Conservation (phyloP, 2,888 invertebrate species). For the Apodemia mormo region DNA sequence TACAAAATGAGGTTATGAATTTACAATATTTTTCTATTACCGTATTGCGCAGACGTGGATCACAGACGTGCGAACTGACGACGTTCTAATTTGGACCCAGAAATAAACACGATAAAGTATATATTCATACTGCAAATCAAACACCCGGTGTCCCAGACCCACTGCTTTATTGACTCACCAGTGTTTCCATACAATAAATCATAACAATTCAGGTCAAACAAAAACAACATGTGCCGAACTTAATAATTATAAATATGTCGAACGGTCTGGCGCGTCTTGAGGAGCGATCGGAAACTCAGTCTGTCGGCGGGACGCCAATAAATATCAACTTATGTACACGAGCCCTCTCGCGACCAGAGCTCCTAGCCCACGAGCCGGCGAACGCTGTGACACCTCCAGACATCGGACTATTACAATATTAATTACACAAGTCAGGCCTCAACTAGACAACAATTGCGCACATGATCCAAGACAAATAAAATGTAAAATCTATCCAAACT, state of each 20-base stretch:
- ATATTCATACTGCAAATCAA: constrained; percentile 64
- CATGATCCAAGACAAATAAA: constrained; percentile 11
- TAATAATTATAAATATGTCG: constrained; percentile 73
- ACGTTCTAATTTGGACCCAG: constrained; percentile 67
- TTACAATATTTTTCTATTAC: constrained; percentile 70
- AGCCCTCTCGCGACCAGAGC: constrained; percentile 59
- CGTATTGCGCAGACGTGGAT: constrained; percentile 54
- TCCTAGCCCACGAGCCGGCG: constrained; percentile 32
- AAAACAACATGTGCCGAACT: constrained; percentile 78
- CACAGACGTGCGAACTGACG: constrained; percentile 57
- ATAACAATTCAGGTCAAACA: constrained; percentile 81
- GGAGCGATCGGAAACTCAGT: constrained; percentile 57
- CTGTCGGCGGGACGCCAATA: constrained; percentile 72
- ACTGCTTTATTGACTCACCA: constrained; percentile 82
- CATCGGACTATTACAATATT: constrained; percentile 11
- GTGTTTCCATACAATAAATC: constrained; percentile 81
- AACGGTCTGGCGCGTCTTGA: constrained; percentile 69
- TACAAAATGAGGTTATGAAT: constrained; percentile 76
- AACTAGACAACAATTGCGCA: constrained; percentile 12
- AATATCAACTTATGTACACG: constrained; percentile 79
- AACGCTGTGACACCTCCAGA: constrained; percentile 5
- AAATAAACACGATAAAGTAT: constrained; percentile 60
- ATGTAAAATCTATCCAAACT: constrained; percentile 16
- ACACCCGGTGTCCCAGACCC: constrained; percentile 78
- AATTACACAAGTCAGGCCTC: constrained; percentile 18